Base-by-base conservation (phyloP, 2,113 vertebrate genomes). In the Penelope pileata region DNA sequence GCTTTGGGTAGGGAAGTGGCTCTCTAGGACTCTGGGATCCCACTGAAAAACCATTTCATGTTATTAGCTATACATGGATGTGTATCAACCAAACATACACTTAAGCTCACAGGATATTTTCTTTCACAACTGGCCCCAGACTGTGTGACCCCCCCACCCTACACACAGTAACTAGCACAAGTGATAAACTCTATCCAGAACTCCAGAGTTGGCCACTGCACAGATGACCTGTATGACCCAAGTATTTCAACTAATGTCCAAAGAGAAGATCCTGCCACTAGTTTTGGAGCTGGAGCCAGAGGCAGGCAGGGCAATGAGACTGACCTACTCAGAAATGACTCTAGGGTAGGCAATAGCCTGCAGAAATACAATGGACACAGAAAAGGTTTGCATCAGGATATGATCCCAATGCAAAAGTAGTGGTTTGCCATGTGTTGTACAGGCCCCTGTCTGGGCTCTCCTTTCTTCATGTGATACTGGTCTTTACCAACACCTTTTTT, bases 101-200 rank as follows among this genome's bases (percentile, higher is more conserved):
- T 4, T 22, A 32, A 34, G 34, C 8, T 77, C 3, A 1, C 4
- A 66, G 18, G 10, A 4, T 42, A 13, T 22, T 24, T 77, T 67
- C 19, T 36, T 53, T 32, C 15, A 16, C 11, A 18, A 45, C 32
- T 51, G 38, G 79, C 16, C 3, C 26, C 22, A 66, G 21, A 45
- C 10, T 9, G 54, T 54, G 32, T 64, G 38, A 30, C 8, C 2
- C 2, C 12, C 3, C 3, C 8, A 18, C 3, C 21, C 15, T 29
- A 2, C 0, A 3, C 0, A 0, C 4, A 43, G 1, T 7, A 40
- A 60, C 22, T 4, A 91, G 16, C 16, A 47, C 16, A 77, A 83
- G 15, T 59, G 34, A 10, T 34, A 73, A 83, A 29, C 18, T 40
- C 30, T 26, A 30, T 7, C 34, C 23, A 26, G 34, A 51, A 0